Evolutionary conservation across 2,113 vertebrate genomes (phyloP), one percentile per base, ranked within the genome.

Genomic region (Theristicus caerulescens): DNA sequence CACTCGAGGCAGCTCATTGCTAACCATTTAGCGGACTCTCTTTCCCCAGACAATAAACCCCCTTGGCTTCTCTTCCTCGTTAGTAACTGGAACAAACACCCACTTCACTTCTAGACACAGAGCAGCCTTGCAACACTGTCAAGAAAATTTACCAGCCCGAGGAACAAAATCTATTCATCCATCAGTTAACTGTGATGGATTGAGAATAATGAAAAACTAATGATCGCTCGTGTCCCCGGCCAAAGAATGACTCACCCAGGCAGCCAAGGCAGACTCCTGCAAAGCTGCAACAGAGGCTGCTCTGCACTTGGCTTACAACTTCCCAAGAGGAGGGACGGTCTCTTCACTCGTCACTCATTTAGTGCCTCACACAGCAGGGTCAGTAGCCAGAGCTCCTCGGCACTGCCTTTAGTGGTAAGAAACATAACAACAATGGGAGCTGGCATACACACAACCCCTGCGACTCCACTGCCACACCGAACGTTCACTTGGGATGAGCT

Each of bases 41-140:
- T 74, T 84, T 82, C 91, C 89, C 72, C 70, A 66, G 89, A 89
- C 69, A 95, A 95, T 47, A 72, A 93, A 67, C 61, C 86, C 79
- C 89, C 82, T 88, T 52, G 74, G 91, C 59, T 92, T 90, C 86
- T 94, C 87, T 82, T 94, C 85, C 96, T 94, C 36, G 51, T 85
- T 93, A 88, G 92, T 54, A 93, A 94, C 86, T 97, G 74, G 91
- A 96, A 97, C 93, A 97, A 96, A 91, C 54, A 80, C 38, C 55
- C 74, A 80, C 80, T 96, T 96, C 78, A 91, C 86, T 94, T 85
- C 20, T 54, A 80, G 70, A 82, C 88, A 93, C 66, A 95, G 89
- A 96, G 51, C 78, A 86, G 86, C 82, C 46, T 87, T 77, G n/a
- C 93, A 93, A 93, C 61, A 77, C 72, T 93, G 74, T 93, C 96